Evolutionary conservation across 2,888 invertebrate genomes (phyloP), one percentile per base, ranked within the genome.

Genomic region (Lasioglossum lativentre): DNA sequence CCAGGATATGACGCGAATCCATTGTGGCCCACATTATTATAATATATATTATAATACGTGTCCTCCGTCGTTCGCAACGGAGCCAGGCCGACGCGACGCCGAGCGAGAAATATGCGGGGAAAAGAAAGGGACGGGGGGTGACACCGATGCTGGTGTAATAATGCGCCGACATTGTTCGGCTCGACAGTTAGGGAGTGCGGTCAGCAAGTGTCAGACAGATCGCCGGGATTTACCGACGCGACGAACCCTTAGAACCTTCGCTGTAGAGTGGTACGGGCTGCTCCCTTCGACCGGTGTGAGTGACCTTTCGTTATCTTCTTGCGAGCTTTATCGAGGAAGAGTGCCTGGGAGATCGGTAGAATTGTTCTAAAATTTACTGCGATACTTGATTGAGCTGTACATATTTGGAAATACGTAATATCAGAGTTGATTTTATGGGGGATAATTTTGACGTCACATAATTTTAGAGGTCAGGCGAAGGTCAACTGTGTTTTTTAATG

Each of bases 1-100:
- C 89, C 93, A 94, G 95, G 95, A 95, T 95, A 92, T 95, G 95
- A 95, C 95, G 94, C 93, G 90, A 93, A 94, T 90, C 93, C 92
- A 95, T 95, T 95, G 94, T 94, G 91, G 91, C 92, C 92, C 91
- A 92, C 90, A 93, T 94, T 94, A 93, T 94, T 91, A 93, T 93
- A 93, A 94, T 93, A 91, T 91, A 89, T 91, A 83, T 84, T 82
- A 74, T 88, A 85, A 89, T 82, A 83, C 77, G 86, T 90, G 88
- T 92, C 89, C 92, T 90, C 90, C 78, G 47, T 42, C 82, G 85
- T 71, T 72, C 84, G 80, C 77, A 83, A 56, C 82, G 73, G 78
- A 66, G 68, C 12, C 68, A 40, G 68, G 52, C 52, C 52, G 52
- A 23, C 52, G 66, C 68, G 68, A 68, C 40, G 68, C 59, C 66